Percentiles rank a stretch among this genome's conserved stretches.
phyloP scores from a whole-genome alignment of 2,113 vertebrate species.

The Rousettus leschenaultii region DNA sequence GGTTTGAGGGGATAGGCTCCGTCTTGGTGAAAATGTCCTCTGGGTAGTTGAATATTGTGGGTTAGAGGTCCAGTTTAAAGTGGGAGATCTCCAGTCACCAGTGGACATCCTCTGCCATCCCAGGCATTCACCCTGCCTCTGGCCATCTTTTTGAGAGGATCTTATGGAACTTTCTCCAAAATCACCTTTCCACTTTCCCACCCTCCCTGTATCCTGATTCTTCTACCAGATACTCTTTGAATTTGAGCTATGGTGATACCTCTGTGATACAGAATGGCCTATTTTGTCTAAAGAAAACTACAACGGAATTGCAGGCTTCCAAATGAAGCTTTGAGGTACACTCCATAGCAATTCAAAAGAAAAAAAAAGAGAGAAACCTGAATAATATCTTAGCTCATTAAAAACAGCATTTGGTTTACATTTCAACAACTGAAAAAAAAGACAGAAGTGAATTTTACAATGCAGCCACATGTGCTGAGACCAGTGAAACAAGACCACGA shows the following conservation, averaged over 20 bases:
- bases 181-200: too few species aligned
- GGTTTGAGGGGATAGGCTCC: not conserved
- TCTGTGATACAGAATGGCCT: not conserved
- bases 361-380: not conserved
- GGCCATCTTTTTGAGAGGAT: not conserved
- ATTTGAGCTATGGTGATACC: not conserved
- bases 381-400: slow-evolving; percentile 54
- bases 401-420: slow-evolving; percentile 47
- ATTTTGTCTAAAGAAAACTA: slow-evolving; percentile 19
- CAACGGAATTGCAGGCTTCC: slow-evolving; percentile 2
- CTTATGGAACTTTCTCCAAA: not conserved
- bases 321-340: slow-evolving; percentile 11
- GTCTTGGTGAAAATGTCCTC: not conserved
- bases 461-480: not conserved
- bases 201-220: not conserved
- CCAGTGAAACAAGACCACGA: slow-evolving; percentile 10
- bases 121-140: not conserved
- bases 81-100: not conserved
- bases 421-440: slow-evolving; percentile 34
- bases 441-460: slow-evolving; percentile 52
- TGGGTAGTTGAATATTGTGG: not conserved
- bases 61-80: not conserved
- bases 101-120: not conserved
- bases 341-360: slow-evolving; percentile 20
- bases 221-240: not conserved